phyloP scores from a whole-genome alignment of 2,113 vertebrate genomes.

The Sterna hirundo region DNA sequence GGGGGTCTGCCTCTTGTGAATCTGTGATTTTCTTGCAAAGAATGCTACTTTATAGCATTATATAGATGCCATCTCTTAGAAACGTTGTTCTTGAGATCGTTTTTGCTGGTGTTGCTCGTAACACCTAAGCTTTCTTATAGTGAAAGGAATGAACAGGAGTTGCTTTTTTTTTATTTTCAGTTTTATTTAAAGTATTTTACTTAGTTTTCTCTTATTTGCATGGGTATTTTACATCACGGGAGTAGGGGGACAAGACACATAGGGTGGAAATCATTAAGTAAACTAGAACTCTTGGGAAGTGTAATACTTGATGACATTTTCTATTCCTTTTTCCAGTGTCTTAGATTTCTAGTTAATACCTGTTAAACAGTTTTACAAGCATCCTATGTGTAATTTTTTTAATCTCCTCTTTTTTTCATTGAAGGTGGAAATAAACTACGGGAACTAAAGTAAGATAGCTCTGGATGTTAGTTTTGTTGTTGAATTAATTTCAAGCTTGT shows the following conservation, averaged over 20 bases:
- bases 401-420: background rate
- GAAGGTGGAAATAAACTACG: constrained; percentile 17
- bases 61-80: background rate
- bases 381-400: background rate
- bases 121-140: background rate
- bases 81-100: background rate
- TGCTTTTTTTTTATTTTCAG: background rate
- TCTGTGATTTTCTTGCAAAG: background rate
- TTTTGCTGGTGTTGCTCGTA: background rate
- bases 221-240: background rate
- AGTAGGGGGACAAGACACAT: background rate
- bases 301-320: background rate
- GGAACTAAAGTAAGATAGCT: background rate
- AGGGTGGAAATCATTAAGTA: background rate
- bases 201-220: background rate
- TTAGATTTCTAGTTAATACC: background rate
- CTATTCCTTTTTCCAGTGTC: background rate
- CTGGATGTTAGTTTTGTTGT: background rate
- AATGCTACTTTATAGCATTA: background rate
- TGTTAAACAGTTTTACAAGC: background rate
- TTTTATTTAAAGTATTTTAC: background rate
- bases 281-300: background rate
- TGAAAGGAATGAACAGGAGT: background rate
- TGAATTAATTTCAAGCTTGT: background rate
- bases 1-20: background rate